These are phyloP conservation scores for Sicus ferrugineus DNA, from an alignment of 2,888 invertebrate species.

Conservation along the genomic window DNA sequence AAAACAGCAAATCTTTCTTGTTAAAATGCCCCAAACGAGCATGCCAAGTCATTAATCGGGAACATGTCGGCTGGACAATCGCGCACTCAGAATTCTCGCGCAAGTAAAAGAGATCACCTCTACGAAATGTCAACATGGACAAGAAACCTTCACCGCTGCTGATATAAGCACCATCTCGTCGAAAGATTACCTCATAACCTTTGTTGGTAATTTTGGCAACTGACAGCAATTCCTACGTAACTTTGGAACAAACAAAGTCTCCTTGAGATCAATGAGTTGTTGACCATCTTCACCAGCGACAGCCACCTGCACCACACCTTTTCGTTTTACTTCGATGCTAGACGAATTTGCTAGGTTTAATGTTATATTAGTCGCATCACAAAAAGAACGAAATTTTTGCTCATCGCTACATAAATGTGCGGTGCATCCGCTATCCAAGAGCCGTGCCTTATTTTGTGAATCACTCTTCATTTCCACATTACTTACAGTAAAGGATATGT, in stretches of 20 bases:
- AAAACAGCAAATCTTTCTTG: too few relatives aligned
- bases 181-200: constrained; percentile 35
- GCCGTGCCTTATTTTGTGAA: constrained; percentile 23
- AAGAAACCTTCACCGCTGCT: constrained; percentile 25
- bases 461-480: not conserved
- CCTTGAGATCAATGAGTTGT: constrained; percentile 31
- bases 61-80: too few relatives aligned
- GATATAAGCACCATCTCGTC: constrained; percentile 28
- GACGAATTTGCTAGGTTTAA: constrained; percentile 33
- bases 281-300: constrained; percentile 21
- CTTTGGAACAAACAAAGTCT: constrained; percentile 36
- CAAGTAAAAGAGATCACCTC: constrained; percentile 33
- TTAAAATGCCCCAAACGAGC: not conserved
- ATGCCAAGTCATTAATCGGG: too few relatives aligned
- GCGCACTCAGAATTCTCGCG: not conserved
- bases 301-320: constrained; percentile 29
- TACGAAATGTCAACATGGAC: constrained; percentile 31
- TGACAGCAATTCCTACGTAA: constrained; percentile 35
- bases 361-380: constrained; percentile 21
- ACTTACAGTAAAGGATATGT: not conserved
- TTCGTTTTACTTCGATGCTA: constrained; percentile 33
- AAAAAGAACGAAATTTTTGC: constrained; percentile 18
- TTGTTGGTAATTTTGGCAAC: constrained; percentile 37
- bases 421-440: constrained; percentile 36
- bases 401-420: constrained; percentile 37